Percentiles rank a stretch among this genome's conserved stretches.
Evolutionary conservation across 2,888 invertebrate genomes (phyloP).

Genomic region (Troides aeacus): DNA sequence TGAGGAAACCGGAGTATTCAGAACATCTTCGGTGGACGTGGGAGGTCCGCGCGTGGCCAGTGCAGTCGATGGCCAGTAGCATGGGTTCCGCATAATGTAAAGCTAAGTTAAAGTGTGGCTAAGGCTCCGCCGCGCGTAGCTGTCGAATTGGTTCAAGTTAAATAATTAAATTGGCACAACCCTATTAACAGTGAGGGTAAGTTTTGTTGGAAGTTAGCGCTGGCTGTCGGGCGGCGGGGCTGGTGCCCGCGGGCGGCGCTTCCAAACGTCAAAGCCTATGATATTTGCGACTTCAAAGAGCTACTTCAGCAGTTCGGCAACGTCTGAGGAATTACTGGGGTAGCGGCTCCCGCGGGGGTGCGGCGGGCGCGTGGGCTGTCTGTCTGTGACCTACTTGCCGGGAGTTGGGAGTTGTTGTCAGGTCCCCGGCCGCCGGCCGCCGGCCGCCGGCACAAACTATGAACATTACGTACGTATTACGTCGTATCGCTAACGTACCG

Average conservation of each 20-base stretch:
- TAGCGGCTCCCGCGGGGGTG: background rate
- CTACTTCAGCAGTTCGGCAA: conserved; percentile 2
- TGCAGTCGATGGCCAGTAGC: too few species aligned
- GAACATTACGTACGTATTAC: too few species aligned
- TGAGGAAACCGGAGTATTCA: too few species aligned
- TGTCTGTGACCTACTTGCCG: background rate
- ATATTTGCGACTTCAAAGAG: conserved; percentile 17
- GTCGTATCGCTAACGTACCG: too few species aligned
- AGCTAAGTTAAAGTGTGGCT: too few species aligned
- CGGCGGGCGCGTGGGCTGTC: conserved; percentile 2
- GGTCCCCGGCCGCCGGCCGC: background rate
- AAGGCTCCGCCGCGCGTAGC: background rate
- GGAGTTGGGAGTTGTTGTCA: background rate
- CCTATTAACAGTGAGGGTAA: background rate
- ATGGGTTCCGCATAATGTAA: too few species aligned
- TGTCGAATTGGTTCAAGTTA: background rate
- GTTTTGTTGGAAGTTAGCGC: background rate
- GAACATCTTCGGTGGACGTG: too few species aligned
- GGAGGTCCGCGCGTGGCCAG: too few species aligned
- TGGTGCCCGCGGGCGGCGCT: background rate
- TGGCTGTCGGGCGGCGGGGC: background rate
- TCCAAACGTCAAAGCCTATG: conserved; percentile 4
- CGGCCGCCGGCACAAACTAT: too few species aligned
- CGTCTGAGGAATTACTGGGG: background rate
- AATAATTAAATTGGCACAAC: background rate